Evolutionary conservation across 2,797 vertebrate species (phyloP), one percentile per base, ranked within the genome.

Genomic region (Myotis findleyi): DNA sequence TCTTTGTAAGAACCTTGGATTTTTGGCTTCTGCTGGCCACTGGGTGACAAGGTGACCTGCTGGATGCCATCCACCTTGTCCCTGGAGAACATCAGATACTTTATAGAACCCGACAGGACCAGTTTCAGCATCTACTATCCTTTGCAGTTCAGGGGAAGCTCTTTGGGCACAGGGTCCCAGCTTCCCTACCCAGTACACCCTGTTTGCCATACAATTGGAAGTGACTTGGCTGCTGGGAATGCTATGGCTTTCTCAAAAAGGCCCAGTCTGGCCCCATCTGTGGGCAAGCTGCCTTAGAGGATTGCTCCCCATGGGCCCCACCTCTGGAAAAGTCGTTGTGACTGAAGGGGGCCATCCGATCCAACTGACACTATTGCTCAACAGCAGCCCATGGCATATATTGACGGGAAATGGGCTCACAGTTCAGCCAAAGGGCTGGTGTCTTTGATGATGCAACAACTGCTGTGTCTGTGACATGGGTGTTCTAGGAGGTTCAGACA

Each of bases 371-470:
- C 11, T 18, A 83, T 97, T 97, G 76, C 95, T 94, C 94, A 97
- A 94, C 17, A 82, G 64, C 72, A 25, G 62, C 84, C 92, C 77
- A 9, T 33, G 36, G 95, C 88, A 92, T 71, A 86, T 8, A 1
- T 57, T 95, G 92, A 86, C 3, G 79, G 92, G 95, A 97, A 97
- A 68, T n/a, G 59, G 95, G 69, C 79, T 89, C 4, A 0, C 33
- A 59, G 95, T 76, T 97, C 95, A 95, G 95, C 95, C 97, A 97
- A 94, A 97, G 95, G 93, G 47, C 93, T 95, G 88, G 49, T 73
- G 77, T 62, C 69, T 87, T 53, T 64, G 75, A 90, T 96, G 96
- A 93, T 44, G 77, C 90, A 96, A 94, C 49, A 84, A 27, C 4
- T 30, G 69, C 64, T 14, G 0, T 33, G 47, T 76, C 72, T 93